Evolutionary conservation across 2,888 invertebrate genomes (phyloP).

Genomic region (Cotesia congregata): DNA sequence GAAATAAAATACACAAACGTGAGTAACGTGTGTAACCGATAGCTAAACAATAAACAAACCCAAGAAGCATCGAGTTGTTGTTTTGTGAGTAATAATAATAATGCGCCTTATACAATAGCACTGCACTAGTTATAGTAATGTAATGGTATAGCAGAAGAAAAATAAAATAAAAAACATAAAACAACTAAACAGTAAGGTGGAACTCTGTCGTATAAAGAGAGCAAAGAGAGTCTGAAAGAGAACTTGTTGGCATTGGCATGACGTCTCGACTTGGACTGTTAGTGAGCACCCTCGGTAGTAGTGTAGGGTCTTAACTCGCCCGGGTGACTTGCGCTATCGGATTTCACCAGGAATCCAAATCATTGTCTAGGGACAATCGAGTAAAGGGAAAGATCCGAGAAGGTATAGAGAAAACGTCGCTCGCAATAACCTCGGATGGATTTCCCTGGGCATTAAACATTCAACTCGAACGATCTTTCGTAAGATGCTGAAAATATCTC

Average conservation of each 20-base stretch:
- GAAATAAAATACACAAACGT: background rate
- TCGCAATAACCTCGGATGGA: slow-evolving; percentile 48
- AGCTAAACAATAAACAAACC: slow-evolving; percentile 1
- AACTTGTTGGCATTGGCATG: slow-evolving; percentile 6
- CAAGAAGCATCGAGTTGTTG: background rate
- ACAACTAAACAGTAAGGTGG: background rate
- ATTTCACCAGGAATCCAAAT: slow-evolving; percentile 49
- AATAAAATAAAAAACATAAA: slow-evolving; percentile 25
- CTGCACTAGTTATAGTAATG: no score
- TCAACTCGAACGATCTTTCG: slow-evolving; percentile 35
- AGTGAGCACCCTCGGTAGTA: slow-evolving; percentile 26
- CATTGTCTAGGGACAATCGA: slow-evolving; percentile 46
- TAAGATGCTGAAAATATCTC: slow-evolving; percentile 9
- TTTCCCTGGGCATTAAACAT: slow-evolving; percentile 48
- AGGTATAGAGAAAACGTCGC: slow-evolving; percentile 28
- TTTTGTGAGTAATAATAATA: no score
- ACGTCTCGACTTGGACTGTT: slow-evolving; percentile 9
- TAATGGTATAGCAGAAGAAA: no score
- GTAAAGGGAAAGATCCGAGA: slow-evolving; percentile 33
- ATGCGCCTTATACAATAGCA: no score
- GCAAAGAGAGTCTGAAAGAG: background rate
- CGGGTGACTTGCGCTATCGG: slow-evolving; percentile 47
- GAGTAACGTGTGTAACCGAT: background rate
- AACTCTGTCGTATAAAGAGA: background rate
- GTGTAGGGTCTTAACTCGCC: slow-evolving; percentile 40